Base-by-base conservation (phyloP, 2,888 invertebrate genomes). In the Aphidius colemani region DNA sequence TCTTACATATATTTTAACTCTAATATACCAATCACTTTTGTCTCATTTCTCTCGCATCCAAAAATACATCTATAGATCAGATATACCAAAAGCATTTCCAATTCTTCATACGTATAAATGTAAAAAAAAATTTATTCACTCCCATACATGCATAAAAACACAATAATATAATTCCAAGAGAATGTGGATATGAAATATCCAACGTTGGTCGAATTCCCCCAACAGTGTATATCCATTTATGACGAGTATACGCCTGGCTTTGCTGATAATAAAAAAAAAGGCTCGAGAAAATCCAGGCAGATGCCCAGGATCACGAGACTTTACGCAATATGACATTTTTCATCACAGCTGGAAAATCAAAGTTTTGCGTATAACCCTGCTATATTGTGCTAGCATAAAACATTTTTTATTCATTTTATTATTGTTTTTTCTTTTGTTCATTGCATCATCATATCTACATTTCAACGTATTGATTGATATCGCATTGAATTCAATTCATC, bases 141-240 rank as follows among this genome's bases (percentile, higher is more conserved):
- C 11, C 10, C 11, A 2, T 30, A 30, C 30, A 30, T 30, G 5
- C 5, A 30, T 30, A 30, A 30, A 30, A 30, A 30, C 30, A 30
- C 5, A 30, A 30, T 30, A 30, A 30, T 30, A 30, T 30, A 30
- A 30, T 30, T 30, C 1, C 30, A 30, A 30, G 30, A 30, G 3
- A 30, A 30, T 30, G 2, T 30, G 39, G 39, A 45, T 57, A 57
- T 57, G 46, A 57, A 57, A 46, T 39, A 46, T 57, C 57, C 45
- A 57, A 57, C 46, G 39, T 39, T 57, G 39, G 57, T 6, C 46
- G 61, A 65, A 65, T 61, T 61, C 65, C 58, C 65, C 61, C 58
- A 58, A 50, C 66, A 59, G 30, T 30, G 5, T 30, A 57, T 57
- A 70, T 69, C 64, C 67, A 44, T 70, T 70, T 67, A 66, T 65